Conservation (phyloP, 2,888 invertebrate genomes). For the Acrocyrtus sp. region DNA sequence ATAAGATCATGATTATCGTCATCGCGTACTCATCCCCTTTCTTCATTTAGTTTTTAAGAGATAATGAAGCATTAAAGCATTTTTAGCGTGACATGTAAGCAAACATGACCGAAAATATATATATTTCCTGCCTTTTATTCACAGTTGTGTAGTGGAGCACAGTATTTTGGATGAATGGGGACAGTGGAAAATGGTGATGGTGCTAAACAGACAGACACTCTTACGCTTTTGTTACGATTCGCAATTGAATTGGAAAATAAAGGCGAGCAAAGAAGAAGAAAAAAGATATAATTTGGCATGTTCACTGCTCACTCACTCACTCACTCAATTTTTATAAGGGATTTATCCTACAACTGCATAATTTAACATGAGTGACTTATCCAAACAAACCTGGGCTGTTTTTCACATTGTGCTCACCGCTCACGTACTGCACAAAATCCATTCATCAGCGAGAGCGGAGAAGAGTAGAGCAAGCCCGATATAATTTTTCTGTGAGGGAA, state of each 20-base stretch:
- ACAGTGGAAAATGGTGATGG: neutral
- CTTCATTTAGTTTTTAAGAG: no score
- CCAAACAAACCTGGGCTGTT: slow-evolving; percentile 7
- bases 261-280: slow-evolving; percentile 5
- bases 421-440: no score
- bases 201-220: slow-evolving; percentile 38
- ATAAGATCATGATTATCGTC: no score
- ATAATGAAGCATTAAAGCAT: no score
- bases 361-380: neutral
- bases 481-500: no score
- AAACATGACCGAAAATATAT: neutral
- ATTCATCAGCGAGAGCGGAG: no score
- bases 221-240: slow-evolving; percentile 29
- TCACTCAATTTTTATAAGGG: neutral
- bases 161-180: no score
- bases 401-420: neutral
- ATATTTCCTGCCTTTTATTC: neutral
- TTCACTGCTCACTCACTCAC: neutral
- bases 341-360: neutral
- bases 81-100: slow-evolving; percentile 18
- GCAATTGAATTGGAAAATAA: slow-evolving; percentile 20
- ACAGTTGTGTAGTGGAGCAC: slow-evolving; percentile 7
- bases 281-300: slow-evolving; percentile 36
- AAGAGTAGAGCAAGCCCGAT: no score
- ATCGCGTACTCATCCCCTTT: no score